phyloP scores from a whole-genome alignment of 1,140 invertebrate genomes.

The Drosophila yakuba region DNA sequence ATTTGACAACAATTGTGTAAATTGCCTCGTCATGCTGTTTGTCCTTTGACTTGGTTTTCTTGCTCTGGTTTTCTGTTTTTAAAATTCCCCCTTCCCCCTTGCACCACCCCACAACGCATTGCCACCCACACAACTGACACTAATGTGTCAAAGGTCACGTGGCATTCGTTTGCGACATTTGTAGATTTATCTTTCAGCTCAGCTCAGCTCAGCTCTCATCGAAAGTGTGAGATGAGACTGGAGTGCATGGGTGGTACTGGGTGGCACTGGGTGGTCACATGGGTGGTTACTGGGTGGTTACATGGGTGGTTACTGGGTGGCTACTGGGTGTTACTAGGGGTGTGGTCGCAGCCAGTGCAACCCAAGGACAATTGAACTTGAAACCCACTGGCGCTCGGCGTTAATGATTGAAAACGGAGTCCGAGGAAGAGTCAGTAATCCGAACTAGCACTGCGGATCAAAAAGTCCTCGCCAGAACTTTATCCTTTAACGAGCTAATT shows the following conservation, averaged over 20 bases:
- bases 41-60: constrained; percentile 61
- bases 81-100: not conserved
- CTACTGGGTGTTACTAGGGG: not conserved
- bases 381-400: constrained; percentile 3
- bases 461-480: not conserved
- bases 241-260: constrained; percentile 23
- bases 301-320: not conserved
- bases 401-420: constrained; percentile 32
- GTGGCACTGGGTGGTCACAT: constrained; percentile 1
- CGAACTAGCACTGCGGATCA: constrained; percentile 7
- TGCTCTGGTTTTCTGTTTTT: constrained; percentile 24
- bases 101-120: not conserved
- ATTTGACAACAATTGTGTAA: constrained; percentile 84
- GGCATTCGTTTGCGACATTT: constrained; percentile 81
- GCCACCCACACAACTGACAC: constrained; percentile 69
- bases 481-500: constrained; percentile 25
- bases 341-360: constrained; percentile 36
- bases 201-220: constrained; percentile 47
- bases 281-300: not conserved
- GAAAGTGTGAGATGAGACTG: constrained; percentile 42
- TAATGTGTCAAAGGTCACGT: constrained; percentile 84
- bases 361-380: constrained; percentile 29
- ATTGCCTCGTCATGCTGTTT: constrained; percentile 79
- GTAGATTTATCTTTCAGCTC: constrained; percentile 67
- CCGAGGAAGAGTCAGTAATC: constrained; percentile 4